Base-by-base conservation (phyloP, 2,113 vertebrate species). In the Oreochromis spilurus region DNA sequence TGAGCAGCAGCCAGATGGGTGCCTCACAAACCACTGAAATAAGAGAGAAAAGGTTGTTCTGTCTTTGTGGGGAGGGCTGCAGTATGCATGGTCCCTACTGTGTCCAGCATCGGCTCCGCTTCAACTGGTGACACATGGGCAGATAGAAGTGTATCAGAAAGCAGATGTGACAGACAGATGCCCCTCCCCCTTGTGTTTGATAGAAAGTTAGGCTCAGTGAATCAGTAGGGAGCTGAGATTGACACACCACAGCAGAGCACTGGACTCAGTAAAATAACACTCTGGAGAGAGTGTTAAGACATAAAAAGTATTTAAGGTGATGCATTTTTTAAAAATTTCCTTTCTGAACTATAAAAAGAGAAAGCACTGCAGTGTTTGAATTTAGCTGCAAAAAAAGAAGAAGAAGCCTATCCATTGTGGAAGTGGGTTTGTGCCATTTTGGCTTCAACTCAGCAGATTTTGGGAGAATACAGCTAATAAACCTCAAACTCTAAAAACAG, bases 1-100 rank as follows among this genome's bases (percentile, higher is more conserved):
- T 86, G 84, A 90, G 78, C 19, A 52, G 84, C 75, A 83, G 80
- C 52, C 83, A 86, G 88, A 85, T 84, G 84, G 88, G 70, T 84
- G 77, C 58, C 77, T 83, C 87, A 81, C 75, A 91, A 84, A 88
- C 45, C 58, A 9, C 21, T 9, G 34, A 87, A 84, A 92, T 88
- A 82, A 92, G 81, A 88, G 38, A 82, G 43, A 13, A 52, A 40
- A 72, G 31, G n/a, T 21, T 40, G 12, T 24, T 36, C 5, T 48
- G 67, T 79, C 10, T 75, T 79, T 86, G 58, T 60, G 14, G 10
- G 31, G n/a, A 19, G n/a, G 9, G 9, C 50, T 4, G 87, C 48
- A 31, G 72, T 13, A 9, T 43, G 60, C 60, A 55, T 78, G 79
- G 29, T 21, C 14, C 2, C 24, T 83, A 55, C 31, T 5, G 87